Percentiles rank a stretch among this genome's conserved stretches.
phyloP scores from a whole-genome alignment of 2,888 invertebrate genomes.

The Diarsia dahlii region DNA sequence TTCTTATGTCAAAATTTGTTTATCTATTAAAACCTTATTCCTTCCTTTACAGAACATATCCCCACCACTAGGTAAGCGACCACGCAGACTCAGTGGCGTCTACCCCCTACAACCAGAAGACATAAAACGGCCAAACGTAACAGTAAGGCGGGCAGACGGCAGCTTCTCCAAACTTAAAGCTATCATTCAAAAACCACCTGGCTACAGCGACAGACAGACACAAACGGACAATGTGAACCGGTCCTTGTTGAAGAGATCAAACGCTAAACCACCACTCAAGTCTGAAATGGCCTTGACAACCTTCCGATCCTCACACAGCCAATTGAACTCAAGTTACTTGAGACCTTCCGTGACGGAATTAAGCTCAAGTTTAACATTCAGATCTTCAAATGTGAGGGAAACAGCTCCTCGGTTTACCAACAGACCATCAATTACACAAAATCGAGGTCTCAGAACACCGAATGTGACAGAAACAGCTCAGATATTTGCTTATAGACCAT shows the following conservation, averaged over 20 bases:
- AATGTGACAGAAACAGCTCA: background rate
- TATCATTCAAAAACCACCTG: slow-evolving; percentile 71
- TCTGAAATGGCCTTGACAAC: background rate
- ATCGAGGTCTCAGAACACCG: background rate
- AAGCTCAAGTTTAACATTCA: slow-evolving; percentile 1
- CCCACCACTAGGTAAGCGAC: slow-evolving; percentile 62
- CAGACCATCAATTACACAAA: slow-evolving; percentile 10
- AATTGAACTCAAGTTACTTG: background rate
- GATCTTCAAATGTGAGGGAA: slow-evolving; percentile 3
- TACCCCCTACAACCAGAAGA: slow-evolving; percentile 72
- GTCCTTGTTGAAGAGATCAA: background rate
- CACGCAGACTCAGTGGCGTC: slow-evolving; percentile 78
- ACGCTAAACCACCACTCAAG: background rate
- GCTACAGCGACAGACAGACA: slow-evolving; percentile 16
- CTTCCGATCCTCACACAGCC: slow-evolving; percentile 3
- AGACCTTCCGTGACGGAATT: background rate
- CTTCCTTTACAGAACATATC: slow-evolving; percentile 64
- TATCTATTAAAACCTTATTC: background rate
- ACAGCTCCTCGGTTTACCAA: background rate
- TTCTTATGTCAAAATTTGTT: background rate
- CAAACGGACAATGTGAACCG: slow-evolving; percentile 3
- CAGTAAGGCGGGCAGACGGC: slow-evolving; percentile 76
- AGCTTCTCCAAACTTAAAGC: slow-evolving; percentile 78
- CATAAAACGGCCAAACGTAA: slow-evolving; percentile 67
- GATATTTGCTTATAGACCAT: background rate